A percentile compares a stretch with the other conserved stretches of the same genome.
Evolutionary conservation across 2,888 invertebrate genomes (phyloP).

Genomic region (Drosophila borborema): DNA sequence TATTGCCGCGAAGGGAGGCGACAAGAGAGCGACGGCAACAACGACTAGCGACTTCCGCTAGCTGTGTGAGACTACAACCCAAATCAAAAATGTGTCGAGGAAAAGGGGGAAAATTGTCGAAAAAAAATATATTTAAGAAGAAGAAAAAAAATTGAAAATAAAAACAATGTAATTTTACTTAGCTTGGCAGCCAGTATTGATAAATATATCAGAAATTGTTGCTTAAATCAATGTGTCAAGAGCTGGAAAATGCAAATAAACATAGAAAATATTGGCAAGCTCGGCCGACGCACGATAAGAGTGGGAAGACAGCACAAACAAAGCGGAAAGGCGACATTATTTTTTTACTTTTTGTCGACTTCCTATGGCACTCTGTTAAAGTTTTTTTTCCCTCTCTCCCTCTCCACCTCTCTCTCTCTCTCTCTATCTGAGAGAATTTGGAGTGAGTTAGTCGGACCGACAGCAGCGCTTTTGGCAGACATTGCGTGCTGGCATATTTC

Average conservation of each 20-base stretch:
- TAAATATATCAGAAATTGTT: conserved; percentile 71
- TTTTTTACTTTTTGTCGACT: conserved; percentile 33
- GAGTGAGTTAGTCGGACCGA: conserved; percentile 25
- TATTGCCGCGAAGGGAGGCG: conserved; percentile 15
- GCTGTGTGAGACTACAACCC: conserved; percentile 33
- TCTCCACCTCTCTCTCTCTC: neutral
- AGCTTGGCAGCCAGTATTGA: conserved; percentile 59
- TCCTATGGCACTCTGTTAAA: conserved; percentile 47
- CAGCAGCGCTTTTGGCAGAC: conserved; percentile 70
- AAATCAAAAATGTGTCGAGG: conserved; percentile 25
- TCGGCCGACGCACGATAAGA: conserved; percentile 51
- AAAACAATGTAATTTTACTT: conserved; percentile 60
- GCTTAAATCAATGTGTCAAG: conserved; percentile 71
- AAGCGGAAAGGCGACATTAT: conserved; percentile 55
- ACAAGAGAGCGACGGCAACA: conserved; percentile 24
- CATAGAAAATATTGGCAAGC: conserved; percentile 66
- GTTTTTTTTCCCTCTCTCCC: conserved; percentile 5
- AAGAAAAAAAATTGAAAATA: conserved; percentile 14
- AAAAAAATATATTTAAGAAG: neutral
- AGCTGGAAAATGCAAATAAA: conserved; percentile 56
- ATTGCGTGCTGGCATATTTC: conserved; percentile 70
- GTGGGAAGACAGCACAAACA: conserved; percentile 44
- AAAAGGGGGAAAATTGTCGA: neutral
- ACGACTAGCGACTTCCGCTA: conserved; percentile 60
- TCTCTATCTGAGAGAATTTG: neutral